Conservation (phyloP, 1,140 invertebrate genomes). For the Drosophila nebulosa region DNA sequence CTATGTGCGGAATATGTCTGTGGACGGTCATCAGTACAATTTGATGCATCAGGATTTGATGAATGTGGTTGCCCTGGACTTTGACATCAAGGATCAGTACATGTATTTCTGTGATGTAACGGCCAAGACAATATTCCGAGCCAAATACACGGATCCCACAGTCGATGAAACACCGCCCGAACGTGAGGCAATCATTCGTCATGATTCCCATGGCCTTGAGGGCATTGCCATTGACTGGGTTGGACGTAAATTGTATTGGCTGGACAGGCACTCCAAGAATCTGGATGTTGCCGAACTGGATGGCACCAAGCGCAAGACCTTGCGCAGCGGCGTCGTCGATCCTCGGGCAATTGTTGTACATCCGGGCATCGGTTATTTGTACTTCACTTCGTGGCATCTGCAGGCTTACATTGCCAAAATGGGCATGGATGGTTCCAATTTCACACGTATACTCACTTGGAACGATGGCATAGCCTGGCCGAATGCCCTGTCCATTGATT, state of each 20-base stretch:
- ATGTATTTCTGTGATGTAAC: conserved; percentile 98
- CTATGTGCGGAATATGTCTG: conserved; percentile 97
- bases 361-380: conserved; percentile 96
- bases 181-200: conserved; percentile 92
- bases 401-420: conserved; percentile 98
- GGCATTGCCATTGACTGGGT: conserved; percentile 99
- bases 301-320: conserved; percentile 93
- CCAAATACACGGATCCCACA: conserved; percentile 82
- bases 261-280: conserved; percentile 97
- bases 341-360: conserved; percentile 97
- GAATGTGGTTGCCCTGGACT: conserved; percentile 98
- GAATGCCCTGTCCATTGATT: conserved; percentile 98
- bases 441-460: conserved; percentile 93
- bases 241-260: conserved; percentile 97
- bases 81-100: conserved; percentile 91
- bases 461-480: conserved; percentile 98
- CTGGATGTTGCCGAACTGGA: conserved; percentile 95
- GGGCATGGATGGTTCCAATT: conserved; percentile 97
- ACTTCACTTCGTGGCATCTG: conserved; percentile 97
- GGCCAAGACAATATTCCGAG: conserved; percentile 94
- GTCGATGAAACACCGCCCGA: conserved; percentile 78
- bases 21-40: conserved; percentile 92
- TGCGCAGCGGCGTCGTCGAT: conserved; percentile 93
- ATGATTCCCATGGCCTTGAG: conserved; percentile 96
- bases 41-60: conserved; percentile 96